Evolutionary conservation across 1,140 invertebrate genomes (phyloP), one percentile per base, ranked within the genome.

Genomic region (Caligus rogercresseyi): DNA sequence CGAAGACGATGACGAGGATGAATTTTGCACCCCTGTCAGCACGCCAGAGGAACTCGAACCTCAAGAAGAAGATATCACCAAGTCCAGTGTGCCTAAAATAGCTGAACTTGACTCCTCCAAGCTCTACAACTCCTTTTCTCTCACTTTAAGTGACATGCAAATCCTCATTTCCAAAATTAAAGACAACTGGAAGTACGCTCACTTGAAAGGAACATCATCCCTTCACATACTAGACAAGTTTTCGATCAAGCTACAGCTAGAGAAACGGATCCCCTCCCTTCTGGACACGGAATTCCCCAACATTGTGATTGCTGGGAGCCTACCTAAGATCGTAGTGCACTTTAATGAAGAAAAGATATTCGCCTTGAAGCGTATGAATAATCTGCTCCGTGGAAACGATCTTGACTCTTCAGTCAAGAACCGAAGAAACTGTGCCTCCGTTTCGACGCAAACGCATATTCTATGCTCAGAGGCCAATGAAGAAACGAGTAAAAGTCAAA

Each of bases 171-270:
- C 87, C 0, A 82, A 83, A 70, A 83, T 85, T 1, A 83, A 84
- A 67, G 89, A 93, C 68, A 88, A 90, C 72, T 92, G 88, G 86
- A 83, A 85, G 67, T 84, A 87, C 69, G 86, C 87, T 0, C 82
- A 89, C 69, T 79, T 83, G 1, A 83, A 86, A 71, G 84, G 84
- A 13, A 85, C 83, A 11, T 88, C 87, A 0, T 71, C 79, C 20
- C 76, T 93, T 65, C 90, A 96, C 69, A 78, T 95, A 13, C 72
- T 96, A 18, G 89, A 96, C 71, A 79, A 86, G 68, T 94, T 95
- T 70, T 91, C 83, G 68, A 93, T 95, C 67, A 85, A 83, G 4
- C 69, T 95, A 1, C 84, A 83, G 75, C 75, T 88, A 55, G 86
- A 89, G 70, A 74, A 88, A 57, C 76, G 89, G 62, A 78, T 89